Base-by-base conservation (phyloP, 2,888 invertebrate species). In the Drosophila nr. fundita region DNA sequence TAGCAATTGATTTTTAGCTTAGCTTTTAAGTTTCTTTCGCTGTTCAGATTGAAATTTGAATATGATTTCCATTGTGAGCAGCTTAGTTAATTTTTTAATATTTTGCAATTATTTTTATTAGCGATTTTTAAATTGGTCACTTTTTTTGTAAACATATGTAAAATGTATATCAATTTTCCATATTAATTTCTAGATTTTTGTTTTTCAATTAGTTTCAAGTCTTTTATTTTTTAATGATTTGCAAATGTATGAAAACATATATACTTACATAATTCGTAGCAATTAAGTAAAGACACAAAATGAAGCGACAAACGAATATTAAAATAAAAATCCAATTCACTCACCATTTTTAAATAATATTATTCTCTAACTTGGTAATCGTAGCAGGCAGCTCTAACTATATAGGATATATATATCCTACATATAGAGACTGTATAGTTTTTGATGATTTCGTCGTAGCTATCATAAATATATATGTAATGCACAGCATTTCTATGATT, bases 321-420 rank as follows among this genome's bases (percentile, higher is more conserved):
- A 32, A 54, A 48, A 24, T 0, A 36, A 48, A 38, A 80, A 83
- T 71, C 59, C 82, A 85, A 87, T 89, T 88, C 89, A 87, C 84
- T 86, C 89, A 79, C 49, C 36, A 32, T 52, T 21, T 32, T 32
- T n/a, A n/a, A 21, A 8, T 32, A 4, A n/a, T 36, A 24, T 54
- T 29, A 24, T 32, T 73, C 59, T 72, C 34, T 59, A 38, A 29
- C 18, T 24, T 45, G n/a, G 42, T 48, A 76, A 76, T 48, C 15
- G 57, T 64, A 75, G 75, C 62, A 61, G 54, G 24, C 45, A 45
- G 45, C 15, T 38, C 38, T 30, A n/a, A 34, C 5, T 50, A 8
- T 58, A 13, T 40, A 2, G 53, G 54, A 30, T 24, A 30, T 30
- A 24, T 34, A 38, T 55, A 58, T 54, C 59, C 40, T 11, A 54